A percentile compares a stretch with the other conserved stretches of the same genome.
Evolutionary conservation across 2,113 vertebrate species (phyloP).

Genomic region (Prochilodus magdalenae): DNA sequence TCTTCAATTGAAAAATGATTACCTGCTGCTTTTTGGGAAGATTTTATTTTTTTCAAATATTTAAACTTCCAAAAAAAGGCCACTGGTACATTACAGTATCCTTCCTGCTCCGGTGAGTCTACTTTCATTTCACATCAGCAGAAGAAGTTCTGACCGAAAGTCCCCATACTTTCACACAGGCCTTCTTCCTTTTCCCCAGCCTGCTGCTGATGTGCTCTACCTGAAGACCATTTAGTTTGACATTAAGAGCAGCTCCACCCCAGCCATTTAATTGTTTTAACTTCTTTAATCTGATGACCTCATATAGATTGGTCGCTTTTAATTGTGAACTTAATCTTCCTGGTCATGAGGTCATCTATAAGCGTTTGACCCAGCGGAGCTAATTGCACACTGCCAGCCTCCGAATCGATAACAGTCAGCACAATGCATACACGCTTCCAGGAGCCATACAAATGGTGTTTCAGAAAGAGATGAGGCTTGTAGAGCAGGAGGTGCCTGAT

Average conservation of each 20-base stretch:
- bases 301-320: constrained; percentile 56
- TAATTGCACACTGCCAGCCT: constrained; percentile 65
- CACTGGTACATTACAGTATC: too few species aligned
- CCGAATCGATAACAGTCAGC: constrained; percentile 64
- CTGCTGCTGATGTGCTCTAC: too few species aligned
- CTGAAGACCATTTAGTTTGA: constrained; percentile 5
- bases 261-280: constrained; percentile 43
- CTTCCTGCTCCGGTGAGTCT: too few species aligned
- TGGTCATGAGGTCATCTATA: constrained; percentile 72
- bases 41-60: too few species aligned
- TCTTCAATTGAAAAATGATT: too few species aligned
- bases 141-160: too few species aligned
- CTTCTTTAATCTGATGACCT: constrained; percentile 56
- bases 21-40: too few species aligned
- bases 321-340: constrained; percentile 59
- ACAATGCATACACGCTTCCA: constrained; percentile 30
- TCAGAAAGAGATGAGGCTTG: neutral
- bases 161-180: too few species aligned
- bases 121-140: too few species aligned
- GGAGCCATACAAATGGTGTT: constrained; percentile 6
- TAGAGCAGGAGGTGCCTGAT: neutral
- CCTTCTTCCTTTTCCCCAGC: too few species aligned
- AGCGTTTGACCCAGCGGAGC: constrained; percentile 70
- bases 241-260: constrained; percentile 11
- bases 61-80: too few species aligned